Base-by-base conservation (phyloP, 2,113 vertebrate species). In the Carettochelys insculpta region DNA sequence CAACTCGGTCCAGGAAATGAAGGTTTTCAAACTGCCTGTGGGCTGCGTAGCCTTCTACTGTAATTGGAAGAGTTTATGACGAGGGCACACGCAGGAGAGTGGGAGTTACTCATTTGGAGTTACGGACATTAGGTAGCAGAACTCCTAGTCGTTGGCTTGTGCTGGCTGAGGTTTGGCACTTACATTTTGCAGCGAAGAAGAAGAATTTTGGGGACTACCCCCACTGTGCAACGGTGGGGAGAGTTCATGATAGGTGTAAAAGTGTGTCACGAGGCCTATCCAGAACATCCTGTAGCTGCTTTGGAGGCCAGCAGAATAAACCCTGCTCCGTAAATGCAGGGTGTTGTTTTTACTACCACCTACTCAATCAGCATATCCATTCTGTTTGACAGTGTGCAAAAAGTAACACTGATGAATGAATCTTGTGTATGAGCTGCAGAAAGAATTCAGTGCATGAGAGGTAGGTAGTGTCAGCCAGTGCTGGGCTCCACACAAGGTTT, bases 1-100 rank as follows among this genome's bases (percentile, higher is more conserved):
- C n/a, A n/a, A n/a, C n/a, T n/a, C n/a, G n/a, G n/a, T n/a, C n/a
- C n/a, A n/a, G n/a, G n/a, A n/a, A n/a, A n/a, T n/a, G 0, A 0
- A 1, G n/a, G 12, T 17, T 56, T 61, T 52, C 80, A 56, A 4
- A 1, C n/a, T 0, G 0, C 48, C 38, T 38, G 20, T 2, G 53
- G 43, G 3, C 48, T n/a, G 14, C 31, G 27, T 68, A 27, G 50
- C 9, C 0, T 25, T 1, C 0, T 3, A 0, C 6, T 17, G 25
- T n/a, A 14, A 1, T 45, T 20, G 25, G 0, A 13, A 6, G 12
- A 2, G 27, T 6, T 75, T 75, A 43, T 25, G 27, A 16, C 41
- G 27, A 45, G 12, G 41, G 24, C 43, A 2, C 0, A 0, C 5
- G 1, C 31, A 1, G 54, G 25, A 48, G 52, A 65, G 71, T 77